Conservation (phyloP, 2,888 invertebrate genomes). For the Cryptophagus acutangulus region DNA sequence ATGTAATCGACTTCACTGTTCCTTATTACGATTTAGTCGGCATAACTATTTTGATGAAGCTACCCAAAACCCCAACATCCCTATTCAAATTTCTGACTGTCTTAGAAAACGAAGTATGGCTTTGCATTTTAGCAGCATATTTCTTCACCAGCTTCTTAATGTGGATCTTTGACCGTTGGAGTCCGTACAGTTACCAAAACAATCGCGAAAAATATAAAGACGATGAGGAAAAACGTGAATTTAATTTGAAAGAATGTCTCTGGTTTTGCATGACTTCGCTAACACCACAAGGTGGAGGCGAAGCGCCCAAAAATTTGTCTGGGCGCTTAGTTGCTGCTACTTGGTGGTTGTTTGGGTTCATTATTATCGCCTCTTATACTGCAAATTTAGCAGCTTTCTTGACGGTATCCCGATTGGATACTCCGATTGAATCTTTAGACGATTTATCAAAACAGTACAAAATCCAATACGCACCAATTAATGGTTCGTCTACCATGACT, state of each 20-base stretch:
- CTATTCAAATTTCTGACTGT: constrained; percentile 96
- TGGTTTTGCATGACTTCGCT: constrained; percentile 99
- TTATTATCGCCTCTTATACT: constrained; percentile 97
- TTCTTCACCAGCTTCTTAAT: constrained; percentile 91
- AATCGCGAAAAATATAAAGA: constrained; percentile 89
- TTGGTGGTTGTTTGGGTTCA: constrained; percentile 99
- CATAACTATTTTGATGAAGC: constrained; percentile 91
- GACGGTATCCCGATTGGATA: constrained; percentile 88
- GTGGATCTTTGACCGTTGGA: constrained; percentile 96
- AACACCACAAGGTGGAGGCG: constrained; percentile 92
- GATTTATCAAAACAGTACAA: constrained; percentile 89
- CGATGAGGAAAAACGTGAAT: constrained; percentile 90
- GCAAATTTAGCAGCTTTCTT: constrained; percentile 97
- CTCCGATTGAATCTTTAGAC: constrained; percentile 88
- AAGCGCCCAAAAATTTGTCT: constrained; percentile 93
- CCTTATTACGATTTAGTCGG: constrained; percentile 98
- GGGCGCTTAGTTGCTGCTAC: constrained; percentile 94
- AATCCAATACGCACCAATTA: constrained; percentile 89
- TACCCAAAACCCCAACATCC: constrained; percentile 83
- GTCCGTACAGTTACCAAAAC: constrained; percentile 95
- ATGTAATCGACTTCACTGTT: constrained; percentile 96
- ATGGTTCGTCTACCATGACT: constrained; percentile 83
- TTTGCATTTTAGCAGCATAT: constrained; percentile 91
- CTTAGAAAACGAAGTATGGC: constrained; percentile 93
- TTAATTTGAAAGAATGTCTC: constrained; percentile 91